These are phyloP conservation scores for Oreonectes daqikongensis DNA, from an alignment of 2,797 vertebrate species.

Conservation along the genomic window DNA sequence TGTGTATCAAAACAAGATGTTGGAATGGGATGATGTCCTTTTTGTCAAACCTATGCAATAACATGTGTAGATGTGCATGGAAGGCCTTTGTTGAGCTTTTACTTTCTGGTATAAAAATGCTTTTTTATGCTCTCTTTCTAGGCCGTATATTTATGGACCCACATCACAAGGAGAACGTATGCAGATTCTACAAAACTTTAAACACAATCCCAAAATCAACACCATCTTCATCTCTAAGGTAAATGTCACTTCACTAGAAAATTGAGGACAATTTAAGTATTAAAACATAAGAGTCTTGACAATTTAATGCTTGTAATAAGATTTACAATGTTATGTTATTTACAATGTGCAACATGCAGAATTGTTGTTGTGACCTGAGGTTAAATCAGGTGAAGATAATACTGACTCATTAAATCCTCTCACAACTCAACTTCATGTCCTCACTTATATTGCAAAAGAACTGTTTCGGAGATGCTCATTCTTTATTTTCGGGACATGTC, in stretches of 20 bases:
- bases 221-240: conserved; percentile 99
- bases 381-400: too few species aligned
- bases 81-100: background rate
- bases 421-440: background rate
- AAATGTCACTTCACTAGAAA: conserved; percentile 2
- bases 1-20: too few species aligned
- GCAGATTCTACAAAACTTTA: conserved; percentile 99
- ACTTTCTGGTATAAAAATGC: background rate
- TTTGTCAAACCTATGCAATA: background rate
- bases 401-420: conserved; percentile 1
- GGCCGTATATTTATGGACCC: conserved; percentile 96
- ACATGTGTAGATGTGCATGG: too few species aligned
- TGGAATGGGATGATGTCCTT: background rate
- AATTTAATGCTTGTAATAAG: background rate
- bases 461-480: background rate
- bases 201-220: conserved; percentile 99
- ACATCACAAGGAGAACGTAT: conserved; percentile 97
- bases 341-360: background rate
- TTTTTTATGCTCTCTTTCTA: conserved; percentile 55
- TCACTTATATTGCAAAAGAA: background rate
- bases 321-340: background rate
- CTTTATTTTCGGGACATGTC: background rate
- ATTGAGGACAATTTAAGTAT: too few species aligned
- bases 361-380: background rate
- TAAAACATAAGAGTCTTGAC: too few species aligned